These are phyloP conservation scores for Hybognathus amarus DNA, from an alignment of 2,797 vertebrate genomes.

Conservation along the genomic window DNA sequence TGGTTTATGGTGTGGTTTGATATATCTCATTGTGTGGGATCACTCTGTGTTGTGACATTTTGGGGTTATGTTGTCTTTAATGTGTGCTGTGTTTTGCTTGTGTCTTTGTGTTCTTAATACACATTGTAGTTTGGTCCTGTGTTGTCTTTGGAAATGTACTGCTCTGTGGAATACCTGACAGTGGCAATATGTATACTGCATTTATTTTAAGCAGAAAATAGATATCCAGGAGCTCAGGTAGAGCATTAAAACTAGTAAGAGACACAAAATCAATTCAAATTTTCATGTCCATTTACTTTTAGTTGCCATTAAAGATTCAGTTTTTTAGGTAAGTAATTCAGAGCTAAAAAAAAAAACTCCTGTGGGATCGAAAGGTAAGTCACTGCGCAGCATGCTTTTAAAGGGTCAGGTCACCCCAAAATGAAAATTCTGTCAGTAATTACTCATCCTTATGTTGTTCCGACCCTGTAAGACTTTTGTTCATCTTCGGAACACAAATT, in stretches of 20 bases:
- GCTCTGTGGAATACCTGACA: background rate
- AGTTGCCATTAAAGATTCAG: no score
- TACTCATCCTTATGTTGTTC: no score
- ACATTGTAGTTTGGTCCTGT: background rate
- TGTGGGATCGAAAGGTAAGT: no score
- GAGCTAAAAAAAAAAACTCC: no score
- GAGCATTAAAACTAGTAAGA: background rate
- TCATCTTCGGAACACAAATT: no score
- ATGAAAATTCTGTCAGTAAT: no score
- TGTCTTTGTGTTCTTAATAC: constrained; percentile 1
- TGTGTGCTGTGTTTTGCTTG: background rate
- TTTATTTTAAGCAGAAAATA: background rate
- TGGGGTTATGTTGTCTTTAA: constrained; percentile 29
- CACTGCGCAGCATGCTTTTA: no score
- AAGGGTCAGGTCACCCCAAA: no score
- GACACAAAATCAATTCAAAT: background rate
- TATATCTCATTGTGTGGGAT: constrained; percentile 37
- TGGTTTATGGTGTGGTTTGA: constrained; percentile 13
- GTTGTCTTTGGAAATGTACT: background rate
- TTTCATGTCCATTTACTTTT: background rate
- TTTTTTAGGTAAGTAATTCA: no score
- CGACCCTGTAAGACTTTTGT: no score
- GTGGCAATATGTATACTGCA: background rate
- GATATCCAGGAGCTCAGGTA: background rate
- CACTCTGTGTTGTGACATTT: constrained; percentile 60